A percentile compares a stretch with the other conserved stretches of the same genome.
Conservation (phyloP, 2,888 invertebrate species). For the Brenthis daphne region DNA sequence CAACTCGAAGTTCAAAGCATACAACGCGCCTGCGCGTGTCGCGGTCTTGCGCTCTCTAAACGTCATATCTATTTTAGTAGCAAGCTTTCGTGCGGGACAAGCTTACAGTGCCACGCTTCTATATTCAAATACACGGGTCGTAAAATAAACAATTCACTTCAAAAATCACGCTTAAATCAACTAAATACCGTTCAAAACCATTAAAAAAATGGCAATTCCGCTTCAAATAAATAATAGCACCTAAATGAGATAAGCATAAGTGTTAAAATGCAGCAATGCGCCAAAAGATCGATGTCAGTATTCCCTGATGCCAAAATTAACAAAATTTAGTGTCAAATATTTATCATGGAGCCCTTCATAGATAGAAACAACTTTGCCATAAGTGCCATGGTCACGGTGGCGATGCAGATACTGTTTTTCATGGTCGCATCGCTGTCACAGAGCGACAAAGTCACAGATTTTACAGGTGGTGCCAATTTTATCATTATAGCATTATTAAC, state of each 20-base stretch:
- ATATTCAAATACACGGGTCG: constrained; percentile 40
- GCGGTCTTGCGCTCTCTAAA: constrained; percentile 61
- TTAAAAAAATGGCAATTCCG: constrained; percentile 34
- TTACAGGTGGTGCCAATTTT: constrained; percentile 96
- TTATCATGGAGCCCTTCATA: constrained; percentile 86
- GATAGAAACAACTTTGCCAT: constrained; percentile 93
- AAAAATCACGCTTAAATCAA: constrained; percentile 41
- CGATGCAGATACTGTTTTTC: constrained; percentile 94
- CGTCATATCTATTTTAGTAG: constrained; percentile 77
- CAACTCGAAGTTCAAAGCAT: constrained; percentile 15
- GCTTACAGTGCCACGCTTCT: constrained; percentile 46
- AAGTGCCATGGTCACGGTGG: constrained; percentile 91
- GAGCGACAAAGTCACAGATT: constrained; percentile 95
- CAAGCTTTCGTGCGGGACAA: constrained; percentile 52
- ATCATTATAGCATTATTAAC: constrained; percentile 93
- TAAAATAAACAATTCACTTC: constrained; percentile 31
- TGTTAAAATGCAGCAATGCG: constrained; percentile 69
- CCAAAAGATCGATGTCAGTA: constrained; percentile 57
- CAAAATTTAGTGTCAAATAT: constrained; percentile 58
- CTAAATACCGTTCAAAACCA: constrained; percentile 39
- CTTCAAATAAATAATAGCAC: constrained; percentile 31
- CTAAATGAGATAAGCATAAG: constrained; percentile 41
- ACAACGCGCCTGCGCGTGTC: constrained; percentile 60
- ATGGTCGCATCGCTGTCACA: constrained; percentile 92
- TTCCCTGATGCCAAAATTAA: constrained; percentile 61